phyloP scores from a whole-genome alignment of 2,797 vertebrate species.

The Acanthornis magna region DNA sequence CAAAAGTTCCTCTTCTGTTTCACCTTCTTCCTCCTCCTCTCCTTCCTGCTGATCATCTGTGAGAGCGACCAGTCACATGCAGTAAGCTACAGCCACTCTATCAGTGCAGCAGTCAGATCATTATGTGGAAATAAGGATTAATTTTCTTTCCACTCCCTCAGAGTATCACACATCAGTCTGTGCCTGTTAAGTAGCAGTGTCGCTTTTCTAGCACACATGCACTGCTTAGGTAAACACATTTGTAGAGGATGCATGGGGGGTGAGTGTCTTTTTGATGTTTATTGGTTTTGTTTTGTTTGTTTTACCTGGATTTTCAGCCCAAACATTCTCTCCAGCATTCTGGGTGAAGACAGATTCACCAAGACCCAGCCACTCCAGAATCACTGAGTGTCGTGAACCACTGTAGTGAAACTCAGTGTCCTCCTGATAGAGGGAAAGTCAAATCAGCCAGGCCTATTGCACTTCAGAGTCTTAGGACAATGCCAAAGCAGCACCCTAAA shows the following conservation, averaged over 20 bases:
- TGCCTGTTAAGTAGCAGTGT: neutral
- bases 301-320: slow-evolving; percentile 75
- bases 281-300: neutral
- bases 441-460: neutral
- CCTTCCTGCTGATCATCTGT: slow-evolving; percentile 15
- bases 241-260: neutral
- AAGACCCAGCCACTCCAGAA: slow-evolving; percentile 89
- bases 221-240: neutral
- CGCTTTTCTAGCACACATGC: neutral
- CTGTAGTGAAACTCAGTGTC: slow-evolving; percentile 40
- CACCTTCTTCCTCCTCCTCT: slow-evolving; percentile 62
- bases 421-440: slow-evolving; percentile 64
- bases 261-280: neutral
- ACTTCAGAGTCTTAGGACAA: neutral
- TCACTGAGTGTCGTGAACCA: slow-evolving; percentile 64
- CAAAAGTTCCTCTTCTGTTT: slow-evolving; percentile 77
- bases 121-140: neutral
- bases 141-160: neutral
- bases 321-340: slow-evolving; percentile 41
- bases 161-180: neutral
- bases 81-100: neutral
- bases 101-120: neutral
- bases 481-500: neutral
- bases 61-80: neutral
- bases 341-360: slow-evolving; percentile 71